phyloP scores from a whole-genome alignment of 2,888 invertebrate species.

The Lasius platythorax region DNA sequence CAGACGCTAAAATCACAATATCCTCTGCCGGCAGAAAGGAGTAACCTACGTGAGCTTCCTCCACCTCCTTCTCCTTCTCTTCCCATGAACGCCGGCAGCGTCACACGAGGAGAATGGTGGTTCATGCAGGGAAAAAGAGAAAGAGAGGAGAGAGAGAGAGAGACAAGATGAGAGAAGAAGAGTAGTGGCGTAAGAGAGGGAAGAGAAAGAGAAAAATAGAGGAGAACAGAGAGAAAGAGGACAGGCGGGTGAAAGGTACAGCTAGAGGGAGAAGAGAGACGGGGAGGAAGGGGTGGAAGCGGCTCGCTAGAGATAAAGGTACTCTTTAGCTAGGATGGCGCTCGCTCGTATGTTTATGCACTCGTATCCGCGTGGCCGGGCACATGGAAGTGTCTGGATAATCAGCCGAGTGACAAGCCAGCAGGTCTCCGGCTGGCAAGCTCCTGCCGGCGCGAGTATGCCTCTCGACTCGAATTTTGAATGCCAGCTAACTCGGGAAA shows the following conservation, averaged over 20 bases:
- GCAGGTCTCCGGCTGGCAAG: conserved; percentile 74
- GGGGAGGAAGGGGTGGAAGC: conserved; percentile 73
- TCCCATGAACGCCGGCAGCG: conserved; percentile 64
- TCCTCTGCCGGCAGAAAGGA: conserved; percentile 85
- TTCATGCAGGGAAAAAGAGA: conserved; percentile 68
- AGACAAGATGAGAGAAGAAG: conserved; percentile 60
- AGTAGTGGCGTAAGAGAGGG: conserved; percentile 28
- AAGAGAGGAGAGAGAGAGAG: conserved; percentile 58
- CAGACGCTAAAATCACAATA: conserved; percentile 86
- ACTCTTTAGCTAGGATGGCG: conserved; percentile 84
- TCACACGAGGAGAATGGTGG: conserved; percentile 78
- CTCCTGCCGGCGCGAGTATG: conserved; percentile 72
- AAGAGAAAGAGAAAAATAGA: conserved; percentile 44
- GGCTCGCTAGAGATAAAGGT: conserved; percentile 85
- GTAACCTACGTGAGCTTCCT: conserved; percentile 83
- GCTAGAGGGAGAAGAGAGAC: conserved; percentile 51
- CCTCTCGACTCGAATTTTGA: conserved; percentile 84
- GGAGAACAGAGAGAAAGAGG: conserved; percentile 62
- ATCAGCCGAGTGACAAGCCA: conserved; percentile 86
- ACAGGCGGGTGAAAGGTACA: conserved; percentile 61
- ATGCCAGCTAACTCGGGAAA: conserved; percentile 85
- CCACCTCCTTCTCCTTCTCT: conserved; percentile 66
- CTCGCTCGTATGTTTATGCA: conserved; percentile 85
- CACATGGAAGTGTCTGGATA: conserved; percentile 85
- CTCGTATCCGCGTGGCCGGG: conserved; percentile 85